Conservation (phyloP, 2,113 vertebrate genomes). For the Gobius niger region DNA sequence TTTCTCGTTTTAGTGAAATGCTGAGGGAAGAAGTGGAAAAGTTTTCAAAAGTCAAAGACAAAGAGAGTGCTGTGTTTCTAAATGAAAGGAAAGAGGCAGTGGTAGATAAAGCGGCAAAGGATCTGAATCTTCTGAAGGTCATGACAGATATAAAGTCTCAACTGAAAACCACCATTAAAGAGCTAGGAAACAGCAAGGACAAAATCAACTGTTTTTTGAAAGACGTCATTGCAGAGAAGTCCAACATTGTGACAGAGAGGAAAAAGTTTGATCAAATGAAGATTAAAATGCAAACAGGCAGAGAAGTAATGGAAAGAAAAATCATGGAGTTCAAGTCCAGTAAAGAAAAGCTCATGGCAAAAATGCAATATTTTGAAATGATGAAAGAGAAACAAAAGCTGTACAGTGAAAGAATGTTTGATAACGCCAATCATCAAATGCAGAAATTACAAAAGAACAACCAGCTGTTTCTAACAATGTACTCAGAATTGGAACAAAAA, state of each 20-base stretch:
- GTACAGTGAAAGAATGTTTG: background rate
- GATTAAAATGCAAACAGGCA: background rate
- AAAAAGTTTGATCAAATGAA: background rate
- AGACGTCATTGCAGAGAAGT: background rate
- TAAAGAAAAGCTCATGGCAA: background rate
- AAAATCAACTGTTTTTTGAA: background rate
- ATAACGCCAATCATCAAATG: background rate
- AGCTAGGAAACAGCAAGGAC: background rate
- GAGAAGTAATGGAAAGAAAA: background rate
- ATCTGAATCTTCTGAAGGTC: background rate
- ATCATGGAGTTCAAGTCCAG: background rate
- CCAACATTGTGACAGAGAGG: background rate
- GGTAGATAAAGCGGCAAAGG: background rate
- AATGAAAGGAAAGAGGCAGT: background rate
- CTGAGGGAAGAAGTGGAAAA: background rate
- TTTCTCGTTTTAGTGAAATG: conserved; percentile 1
- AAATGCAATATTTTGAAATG: background rate
- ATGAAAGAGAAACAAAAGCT: background rate
- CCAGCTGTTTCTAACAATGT: background rate
- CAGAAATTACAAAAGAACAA: background rate
- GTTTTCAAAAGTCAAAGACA: background rate
- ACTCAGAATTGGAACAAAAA: background rate
- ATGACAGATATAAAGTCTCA: background rate
- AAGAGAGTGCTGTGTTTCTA: background rate
- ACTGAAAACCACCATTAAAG: background rate